phyloP scores from a whole-genome alignment of 2,113 vertebrate genomes.

The Pseudopipra pipra region DNA sequence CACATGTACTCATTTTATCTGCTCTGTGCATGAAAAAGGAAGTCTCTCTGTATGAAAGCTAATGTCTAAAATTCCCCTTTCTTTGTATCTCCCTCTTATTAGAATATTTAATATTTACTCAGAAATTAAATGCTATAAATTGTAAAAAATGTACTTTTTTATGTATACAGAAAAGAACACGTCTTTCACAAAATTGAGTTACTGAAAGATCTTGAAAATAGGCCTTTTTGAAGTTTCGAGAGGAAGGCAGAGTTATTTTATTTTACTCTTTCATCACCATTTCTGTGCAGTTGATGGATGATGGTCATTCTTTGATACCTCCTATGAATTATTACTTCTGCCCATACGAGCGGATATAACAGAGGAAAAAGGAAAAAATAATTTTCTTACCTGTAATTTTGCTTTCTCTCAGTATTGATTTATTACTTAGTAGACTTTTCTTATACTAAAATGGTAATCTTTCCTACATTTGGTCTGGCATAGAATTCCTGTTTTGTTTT shows the following conservation, averaged over 20 bases:
- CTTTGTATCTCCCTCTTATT: not conserved
- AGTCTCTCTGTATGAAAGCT: not conserved
- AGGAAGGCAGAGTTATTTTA: not conserved
- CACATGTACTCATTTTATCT: not conserved
- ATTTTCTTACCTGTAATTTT: constrained; percentile 14
- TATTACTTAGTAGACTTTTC: not conserved
- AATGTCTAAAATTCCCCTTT: not conserved
- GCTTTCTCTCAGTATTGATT: constrained; percentile 4
- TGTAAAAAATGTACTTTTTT: not conserved
- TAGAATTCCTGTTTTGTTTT: not conserved
- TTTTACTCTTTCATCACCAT: not conserved
- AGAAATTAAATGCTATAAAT: not conserved
- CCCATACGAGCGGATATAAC: not conserved
- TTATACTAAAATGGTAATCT: not conserved
- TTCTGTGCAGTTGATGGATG: constrained; percentile 10
- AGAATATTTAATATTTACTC: not conserved
- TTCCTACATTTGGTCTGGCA: not conserved
- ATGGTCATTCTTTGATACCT: not conserved
- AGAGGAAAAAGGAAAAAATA: not conserved
- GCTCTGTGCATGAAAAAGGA: not conserved
- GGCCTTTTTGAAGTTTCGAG: not conserved
- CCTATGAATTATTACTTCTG: constrained; percentile 11
- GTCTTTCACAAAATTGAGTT: not conserved
- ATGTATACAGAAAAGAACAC: not conserved
- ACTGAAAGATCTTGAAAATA: not conserved